Conservation (phyloP, 2,113 vertebrate species). For the Hippolais icterina region DNA sequence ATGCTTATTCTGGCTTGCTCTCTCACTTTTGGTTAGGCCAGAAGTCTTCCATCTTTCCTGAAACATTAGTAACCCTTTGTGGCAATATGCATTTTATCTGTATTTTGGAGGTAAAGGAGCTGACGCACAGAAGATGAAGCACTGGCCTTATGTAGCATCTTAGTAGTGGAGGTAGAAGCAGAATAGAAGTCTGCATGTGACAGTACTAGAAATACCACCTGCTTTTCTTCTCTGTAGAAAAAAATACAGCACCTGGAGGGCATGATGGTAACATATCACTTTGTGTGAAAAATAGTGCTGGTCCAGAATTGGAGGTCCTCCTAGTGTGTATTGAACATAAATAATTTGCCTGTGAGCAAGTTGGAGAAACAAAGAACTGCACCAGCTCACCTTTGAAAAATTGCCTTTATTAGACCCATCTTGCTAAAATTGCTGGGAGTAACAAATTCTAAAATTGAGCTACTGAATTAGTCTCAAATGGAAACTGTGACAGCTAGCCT, state of each 20-base stretch:
- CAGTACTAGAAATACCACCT: neutral
- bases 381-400: slow-evolving; percentile 15
- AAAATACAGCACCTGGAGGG: neutral
- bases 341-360: neutral
- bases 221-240: neutral
- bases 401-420: neutral
- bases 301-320: neutral
- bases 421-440: slow-evolving; percentile 21
- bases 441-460: slow-evolving; percentile 42
- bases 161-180: neutral
- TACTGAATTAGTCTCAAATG: slow-evolving; percentile 30
- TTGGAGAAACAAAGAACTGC: neutral
- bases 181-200: neutral
- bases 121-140: neutral
- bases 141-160: neutral
- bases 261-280: neutral
- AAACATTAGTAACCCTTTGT: neutral
- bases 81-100: neutral
- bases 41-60: neutral
- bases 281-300: neutral
- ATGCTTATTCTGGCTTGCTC: neutral
- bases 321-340: neutral
- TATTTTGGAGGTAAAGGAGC: neutral
- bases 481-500: slow-evolving; percentile 12
- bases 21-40: neutral